Evolutionary conservation across 2,113 vertebrate species (phyloP).

Genomic region (Pleuronectes platessa): DNA sequence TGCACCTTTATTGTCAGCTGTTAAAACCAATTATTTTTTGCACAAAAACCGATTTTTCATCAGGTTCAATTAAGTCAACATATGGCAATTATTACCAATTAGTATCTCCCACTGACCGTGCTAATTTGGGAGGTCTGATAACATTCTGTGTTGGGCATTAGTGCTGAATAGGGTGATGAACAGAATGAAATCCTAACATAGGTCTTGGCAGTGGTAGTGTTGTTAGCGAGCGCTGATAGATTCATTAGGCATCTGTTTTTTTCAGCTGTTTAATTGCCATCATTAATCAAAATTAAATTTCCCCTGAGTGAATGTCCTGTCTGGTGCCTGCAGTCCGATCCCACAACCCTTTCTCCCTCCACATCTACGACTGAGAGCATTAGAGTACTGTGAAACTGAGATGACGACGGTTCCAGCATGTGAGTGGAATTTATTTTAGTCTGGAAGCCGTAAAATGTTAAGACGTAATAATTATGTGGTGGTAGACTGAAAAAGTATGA

Average conservation of each 20-base stretch:
- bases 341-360: slow-evolving; percentile 9
- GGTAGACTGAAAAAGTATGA: slow-evolving; percentile 11
- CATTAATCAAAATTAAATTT: slow-evolving; percentile 66
- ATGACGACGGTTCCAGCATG: slow-evolving; percentile 16
- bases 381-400: slow-evolving; percentile 34
- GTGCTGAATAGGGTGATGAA: slow-evolving; percentile 20
- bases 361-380: slow-evolving; percentile 17
- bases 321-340: slow-evolving; percentile 46
- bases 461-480: slow-evolving; percentile 42
- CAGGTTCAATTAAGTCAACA: slow-evolving; percentile 43
- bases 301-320: slow-evolving; percentile 3
- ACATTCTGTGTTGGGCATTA: slow-evolving; percentile 32
- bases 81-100: slow-evolving; percentile 54
- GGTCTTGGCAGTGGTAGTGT: slow-evolving; percentile 43
- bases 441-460: slow-evolving; percentile 45
- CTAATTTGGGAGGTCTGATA: slow-evolving; percentile 47
- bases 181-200: neutral
- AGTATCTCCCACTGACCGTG: slow-evolving; percentile 5
- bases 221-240: neutral
- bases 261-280: slow-evolving; percentile 65
- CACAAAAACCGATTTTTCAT: slow-evolving; percentile 23
- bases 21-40: slow-evolving; percentile 11
- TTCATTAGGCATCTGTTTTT: slow-evolving; percentile 10
- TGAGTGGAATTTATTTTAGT: slow-evolving; percentile 31
- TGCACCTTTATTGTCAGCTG: neutral